Evolutionary conservation across 2,888 invertebrate species (phyloP), one percentile per base, ranked within the genome.

Genomic region (Callimorpha dominula): DNA sequence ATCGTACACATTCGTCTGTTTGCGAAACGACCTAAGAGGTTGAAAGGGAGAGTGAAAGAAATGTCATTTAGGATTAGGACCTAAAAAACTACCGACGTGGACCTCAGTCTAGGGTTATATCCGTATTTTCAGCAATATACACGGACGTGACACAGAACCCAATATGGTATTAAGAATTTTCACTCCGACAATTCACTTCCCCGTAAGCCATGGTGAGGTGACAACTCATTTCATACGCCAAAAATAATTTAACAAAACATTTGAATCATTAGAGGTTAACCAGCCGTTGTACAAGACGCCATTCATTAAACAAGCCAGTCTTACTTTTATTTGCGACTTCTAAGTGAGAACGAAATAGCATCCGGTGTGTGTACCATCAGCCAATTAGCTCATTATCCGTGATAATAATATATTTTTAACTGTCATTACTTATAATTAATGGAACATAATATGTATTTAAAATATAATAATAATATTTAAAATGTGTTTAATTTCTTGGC

Each of bases 321-420:
- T 88, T 88, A 88, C 86, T 89, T 91, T 94, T 93, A 92, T 93
- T 94, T 92, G 91, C 85, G 79, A 83, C 82, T 86, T 84, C 87
- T 90, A 91, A 90, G 85, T 81, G 91, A 88, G 90, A 90, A 89
- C 63, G 89, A 88, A 91, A 92, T 90, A 92, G 91, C 93, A 94
- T 94, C 94, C 94, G 93, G 94, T 85, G 82, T n/a, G 4, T 11
- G 88, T 85, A 91, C 71, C 79, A 93, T 86, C 81, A 65, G 90
- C 89, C 92, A 76, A 89, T 85, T 78, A 87, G 78, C 57, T 69
- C 71, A 77, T 73, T 67, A 78, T 77, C 73, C 70, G 64, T 49
- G 68, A 69, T 69, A 66, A 71, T 20, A 62, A 73, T 71, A 71
- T 62, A 71, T 67, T 54, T 71, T 63, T 43, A 52, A 31, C 64